phyloP scores from a whole-genome alignment of 1,140 invertebrate genomes.

The Dendrolimus punctatus region DNA sequence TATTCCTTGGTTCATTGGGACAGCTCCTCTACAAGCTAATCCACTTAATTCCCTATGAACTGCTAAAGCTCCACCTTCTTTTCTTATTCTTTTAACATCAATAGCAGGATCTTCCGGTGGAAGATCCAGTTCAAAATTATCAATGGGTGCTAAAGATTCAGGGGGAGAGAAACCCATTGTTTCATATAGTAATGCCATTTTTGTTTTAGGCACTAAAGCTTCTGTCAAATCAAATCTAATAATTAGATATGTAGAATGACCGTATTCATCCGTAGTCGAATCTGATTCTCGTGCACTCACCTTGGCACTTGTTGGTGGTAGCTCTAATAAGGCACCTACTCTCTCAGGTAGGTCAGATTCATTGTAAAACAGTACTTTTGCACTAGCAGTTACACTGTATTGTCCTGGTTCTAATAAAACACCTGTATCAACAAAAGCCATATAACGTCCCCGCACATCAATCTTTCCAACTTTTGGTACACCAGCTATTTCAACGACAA shows the following conservation, averaged over 20 bases:
- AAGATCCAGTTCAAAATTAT: slow-evolving; percentile 25
- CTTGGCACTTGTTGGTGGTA: slow-evolving; percentile 50
- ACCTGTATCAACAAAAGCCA: slow-evolving; percentile 44
- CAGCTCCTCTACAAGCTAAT: slow-evolving; percentile 32
- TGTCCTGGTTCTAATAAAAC: slow-evolving; percentile 46
- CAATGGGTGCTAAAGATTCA: slow-evolving; percentile 18
- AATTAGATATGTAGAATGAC: slow-evolving; percentile 37
- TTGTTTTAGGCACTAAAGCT: slow-evolving; percentile 35
- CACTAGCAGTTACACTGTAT: slow-evolving; percentile 36
- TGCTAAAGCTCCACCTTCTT: slow-evolving; percentile 47
- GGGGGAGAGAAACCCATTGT: slow-evolving; percentile 34
- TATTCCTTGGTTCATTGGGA: slow-evolving; percentile 50
- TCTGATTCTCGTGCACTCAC: slow-evolving; percentile 35
- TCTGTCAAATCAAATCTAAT: slow-evolving; percentile 52
- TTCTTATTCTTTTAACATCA: slow-evolving; percentile 41
- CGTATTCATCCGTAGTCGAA: slow-evolving; percentile 37
- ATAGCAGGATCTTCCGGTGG: slow-evolving; percentile 30
- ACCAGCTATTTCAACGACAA: slow-evolving; percentile 51
- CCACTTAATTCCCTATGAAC: slow-evolving; percentile 51
- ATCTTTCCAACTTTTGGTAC: slow-evolving; percentile 48
- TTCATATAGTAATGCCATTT: slow-evolving; percentile 37
- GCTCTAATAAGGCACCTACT: slow-evolving; percentile 33
- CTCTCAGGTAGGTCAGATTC: slow-evolving; percentile 32
- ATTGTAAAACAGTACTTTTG: slow-evolving; percentile 40
- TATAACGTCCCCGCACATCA: slow-evolving; percentile 49